Base-by-base conservation (phyloP, 2,113 vertebrate genomes). In the Trogon surrucura region DNA sequence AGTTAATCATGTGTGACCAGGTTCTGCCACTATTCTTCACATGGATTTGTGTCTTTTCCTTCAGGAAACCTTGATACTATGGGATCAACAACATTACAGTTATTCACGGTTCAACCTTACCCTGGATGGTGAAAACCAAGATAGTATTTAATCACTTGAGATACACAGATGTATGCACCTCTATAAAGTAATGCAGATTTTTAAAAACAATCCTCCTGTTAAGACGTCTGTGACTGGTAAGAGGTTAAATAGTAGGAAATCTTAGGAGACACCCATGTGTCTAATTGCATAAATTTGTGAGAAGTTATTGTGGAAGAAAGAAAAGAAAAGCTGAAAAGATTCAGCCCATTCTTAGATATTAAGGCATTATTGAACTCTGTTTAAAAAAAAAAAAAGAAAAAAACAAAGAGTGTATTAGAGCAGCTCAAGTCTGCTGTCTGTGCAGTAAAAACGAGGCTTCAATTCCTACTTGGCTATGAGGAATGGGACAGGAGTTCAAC, bases 331-430 rank as follows among this genome's bases (percentile, higher is more conserved):
- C 12, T 53, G 5, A 27, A 74, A 66, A 72, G 2, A 32, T 47
- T 23, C 26, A 69, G 2, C 3, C 83, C 11, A 38, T 53, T 67
- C 27, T 80, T 75, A 75, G 72, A 73, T 30, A 67, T 9, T 53
- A 21, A 61, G 29, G 17, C 50, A 2, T 25, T 65, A 13, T 5
- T 47, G 16, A 83, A 5, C 1, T 60, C 1, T 60, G 0, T 1
- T 51, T 2, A 65, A 56, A 64, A 71, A 44, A 21, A 2, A n/a
- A 50, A 64, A 26, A 64, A 47, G 14, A 11, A 23, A 5, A 32
- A 6, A 54, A 36, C 10, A 41, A 4, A 25, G 2, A 4, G 4
- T 47, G 13, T 26, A 38, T 41, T 19, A 77, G 3, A 56, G 10
- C 5, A 77, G 9, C 13, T 85, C 25, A 73, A 6, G 54, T 88